Base-by-base conservation (phyloP, 2,888 invertebrate species). In the Eumerus sabulonum region DNA sequence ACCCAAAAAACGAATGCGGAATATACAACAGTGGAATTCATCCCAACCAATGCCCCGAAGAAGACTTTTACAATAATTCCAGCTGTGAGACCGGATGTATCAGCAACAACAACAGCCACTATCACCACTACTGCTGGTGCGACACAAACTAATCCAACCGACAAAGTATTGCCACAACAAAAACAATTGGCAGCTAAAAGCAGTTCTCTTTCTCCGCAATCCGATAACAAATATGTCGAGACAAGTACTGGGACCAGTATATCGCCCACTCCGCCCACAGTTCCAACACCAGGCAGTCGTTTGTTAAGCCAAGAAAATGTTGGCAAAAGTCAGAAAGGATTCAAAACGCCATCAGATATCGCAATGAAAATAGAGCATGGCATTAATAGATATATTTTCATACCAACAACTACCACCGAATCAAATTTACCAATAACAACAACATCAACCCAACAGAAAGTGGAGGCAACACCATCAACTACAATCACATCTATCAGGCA, bases 181-280 rank as follows among this genome's bases (percentile, higher is more conserved):
- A 64, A 60, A 85, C 84, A 84, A 82, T 82, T 66, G 82, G 79
- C 84, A 83, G 66, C 82, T 82, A 76, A 71, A 83, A 81, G 27
- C 27, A 27, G 66, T 73, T 82, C 57, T 36, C 38, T 66, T 73
- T 79, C 53, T 27, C 7, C 27, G 27, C 77, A 82, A 82, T 81
- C 82, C 54, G 68, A 74, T 82, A 83, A 68, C 82, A 83, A 82
- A 81, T 81, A 83, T 77, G 76, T 76, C 77, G 81, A 76, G 79
- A 82, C 77, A 66, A 76, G 48, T 76, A 12, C 53, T 45, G 57
- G 47, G 13, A 68, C 42, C 42, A 47, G 48, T 50, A 59, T 18
- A 11, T 1, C 9, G 9, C 17, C 17, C 36, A 16, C 17, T 50
- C 12, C 45, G 12, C 27, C 56, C 11, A 9, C 17, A n/a, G 45